A percentile compares a stretch with the other conserved stretches of the same genome.
These are phyloP conservation scores for Eurois occulta DNA, from an alignment of 2,888 invertebrate genomes.

Conservation along the genomic window DNA sequence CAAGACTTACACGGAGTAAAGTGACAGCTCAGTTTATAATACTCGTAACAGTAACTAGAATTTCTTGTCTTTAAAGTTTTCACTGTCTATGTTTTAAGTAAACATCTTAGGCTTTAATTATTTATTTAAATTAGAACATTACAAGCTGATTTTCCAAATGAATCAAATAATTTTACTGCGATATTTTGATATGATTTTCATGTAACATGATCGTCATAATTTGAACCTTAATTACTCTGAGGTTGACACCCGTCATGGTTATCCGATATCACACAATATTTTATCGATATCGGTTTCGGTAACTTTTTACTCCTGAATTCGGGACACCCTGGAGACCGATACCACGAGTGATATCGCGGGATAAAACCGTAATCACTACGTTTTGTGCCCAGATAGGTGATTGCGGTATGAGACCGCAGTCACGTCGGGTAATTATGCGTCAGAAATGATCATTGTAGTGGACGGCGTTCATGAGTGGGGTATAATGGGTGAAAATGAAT, in stretches of 20 bases:
- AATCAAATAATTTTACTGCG: background rate
- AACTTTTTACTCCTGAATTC: constrained; percentile 33
- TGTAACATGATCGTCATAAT: constrained; percentile 14
- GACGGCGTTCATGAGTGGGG: background rate
- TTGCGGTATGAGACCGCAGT: constrained; percentile 57
- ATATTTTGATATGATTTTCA: background rate
- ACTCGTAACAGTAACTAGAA: background rate
- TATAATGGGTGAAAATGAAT: background rate
- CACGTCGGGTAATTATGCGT: constrained; percentile 25
- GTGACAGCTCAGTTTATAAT: background rate
- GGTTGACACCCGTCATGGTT: constrained; percentile 43
- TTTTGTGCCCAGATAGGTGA: constrained; percentile 33
- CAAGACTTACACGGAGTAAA: background rate
- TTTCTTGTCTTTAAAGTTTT: background rate
- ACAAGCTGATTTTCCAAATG: background rate
- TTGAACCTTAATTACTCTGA: constrained; percentile 8
- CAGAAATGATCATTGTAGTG: constrained; percentile 15
- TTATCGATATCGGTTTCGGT: constrained; percentile 30
- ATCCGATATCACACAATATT: constrained; percentile 36
- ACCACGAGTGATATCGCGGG: constrained; percentile 37
- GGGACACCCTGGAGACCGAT: constrained; percentile 46
- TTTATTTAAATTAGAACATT: background rate
- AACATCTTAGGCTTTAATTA: background rate
- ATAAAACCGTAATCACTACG: constrained; percentile 54
- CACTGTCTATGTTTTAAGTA: background rate